Evolutionary conservation across 2,113 vertebrate species (phyloP).

Genomic region (Sinocyclocheilus anophthalmus): DNA sequence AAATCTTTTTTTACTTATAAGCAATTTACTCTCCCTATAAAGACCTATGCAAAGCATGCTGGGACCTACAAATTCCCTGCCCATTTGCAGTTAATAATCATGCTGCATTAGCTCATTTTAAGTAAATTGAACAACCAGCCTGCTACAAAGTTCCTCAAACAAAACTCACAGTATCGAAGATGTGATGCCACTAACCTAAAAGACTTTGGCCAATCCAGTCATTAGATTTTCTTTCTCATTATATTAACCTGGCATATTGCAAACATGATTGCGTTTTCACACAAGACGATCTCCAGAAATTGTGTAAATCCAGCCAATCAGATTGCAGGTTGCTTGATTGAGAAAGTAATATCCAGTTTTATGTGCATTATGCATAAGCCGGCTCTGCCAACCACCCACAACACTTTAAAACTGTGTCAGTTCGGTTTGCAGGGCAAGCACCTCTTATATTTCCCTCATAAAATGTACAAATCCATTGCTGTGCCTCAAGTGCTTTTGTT

Average conservation of each 20-base stretch:
- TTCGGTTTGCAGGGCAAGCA: neutral
- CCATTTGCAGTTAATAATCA: neutral
- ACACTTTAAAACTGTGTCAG: neutral
- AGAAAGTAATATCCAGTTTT: conserved; percentile 13
- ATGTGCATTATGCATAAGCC: neutral
- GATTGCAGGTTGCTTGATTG: neutral
- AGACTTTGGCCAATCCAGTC: neutral
- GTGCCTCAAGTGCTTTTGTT: conserved; percentile 1
- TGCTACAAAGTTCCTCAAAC: neutral
- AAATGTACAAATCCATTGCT: neutral
- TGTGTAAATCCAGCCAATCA: neutral
- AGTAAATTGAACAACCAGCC: neutral
- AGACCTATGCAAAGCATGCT: neutral
- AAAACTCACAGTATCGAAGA: neutral
- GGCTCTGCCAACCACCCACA: neutral
- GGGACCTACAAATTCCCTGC: neutral
- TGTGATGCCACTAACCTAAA: neutral
- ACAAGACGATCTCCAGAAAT: neutral
- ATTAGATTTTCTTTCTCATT: neutral
- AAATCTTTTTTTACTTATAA: too few species aligned
- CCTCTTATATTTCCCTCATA: neutral
- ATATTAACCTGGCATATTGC: neutral
- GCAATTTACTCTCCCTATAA: neutral
- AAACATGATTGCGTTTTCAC: neutral
- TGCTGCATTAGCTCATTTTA: neutral